Evolutionary conservation across 2,797 vertebrate species (phyloP), one percentile per base, ranked within the genome.

Genomic region (Ctenopoma multispine): DNA sequence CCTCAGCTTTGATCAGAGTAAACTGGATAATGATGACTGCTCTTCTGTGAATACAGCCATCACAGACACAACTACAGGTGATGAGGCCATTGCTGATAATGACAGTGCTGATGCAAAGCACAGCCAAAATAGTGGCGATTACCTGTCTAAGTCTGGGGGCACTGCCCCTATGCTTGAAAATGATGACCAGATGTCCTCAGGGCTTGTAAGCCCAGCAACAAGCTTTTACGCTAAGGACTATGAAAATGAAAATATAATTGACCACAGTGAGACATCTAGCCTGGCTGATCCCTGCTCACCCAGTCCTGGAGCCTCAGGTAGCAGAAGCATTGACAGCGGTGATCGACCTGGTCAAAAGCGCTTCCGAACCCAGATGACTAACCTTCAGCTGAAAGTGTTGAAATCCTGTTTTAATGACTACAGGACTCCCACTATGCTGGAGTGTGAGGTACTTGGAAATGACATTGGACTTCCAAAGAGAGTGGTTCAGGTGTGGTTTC

Each of bases 401-500:
- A 99, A 99, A 94, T 98, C 97, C 53, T 99, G 98, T 94, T 99
- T 99, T 91, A 98, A 96, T 82, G 98, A 99, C 95, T 99, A 99
- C 86, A 95, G 98, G 94, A 99, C 98, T 6, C 98, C 98, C 24
- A 99, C 98, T 49, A 99, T 99, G 98, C 92, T 99, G 88, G 98
- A 99, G 94, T 99, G 98, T 91, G 98, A 99, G 92, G 97, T 99
- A 86, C 96, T 99, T 85, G 98, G 98, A 90, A 99, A 98, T 94
- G 98, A 99, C 18, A 99, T 99, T 90, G 98, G 98, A 95, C 96
- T 99, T 95, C 98, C 98, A 95, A 99, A 99, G 94, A 96, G 98
- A 95, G 98, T 99, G 69, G 98, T 99, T 92, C 98, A 99, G 94
- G 98, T 99, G 89, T 99, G 98, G 98, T 99, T 99, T 94, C 98